phyloP scores from a whole-genome alignment of 2,888 invertebrate genomes.

The Stenichneumon culpator region DNA sequence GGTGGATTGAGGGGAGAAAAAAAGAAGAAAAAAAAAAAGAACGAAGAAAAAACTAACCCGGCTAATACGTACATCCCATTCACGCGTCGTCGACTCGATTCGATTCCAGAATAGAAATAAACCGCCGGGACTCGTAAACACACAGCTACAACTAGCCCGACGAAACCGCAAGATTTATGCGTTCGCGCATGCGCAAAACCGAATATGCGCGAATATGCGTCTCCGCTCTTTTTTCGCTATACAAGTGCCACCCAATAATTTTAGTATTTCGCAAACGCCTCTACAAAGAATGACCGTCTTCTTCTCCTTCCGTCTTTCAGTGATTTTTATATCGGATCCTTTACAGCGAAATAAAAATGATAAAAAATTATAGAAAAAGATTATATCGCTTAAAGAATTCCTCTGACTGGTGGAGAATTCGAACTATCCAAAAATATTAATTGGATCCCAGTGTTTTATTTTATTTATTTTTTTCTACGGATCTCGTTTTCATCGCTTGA shows the following conservation, averaged over 20 bases:
- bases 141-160: constrained; percentile 17
- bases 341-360: background rate
- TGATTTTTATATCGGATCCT: no score
- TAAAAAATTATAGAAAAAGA: background rate
- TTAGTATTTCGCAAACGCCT: no score
- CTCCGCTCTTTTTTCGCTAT: no score
- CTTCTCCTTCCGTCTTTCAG: no score
- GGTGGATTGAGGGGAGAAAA: constrained; percentile 36
- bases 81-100: constrained; percentile 53
- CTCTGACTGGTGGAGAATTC: background rate
- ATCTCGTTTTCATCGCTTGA: constrained; percentile 20
- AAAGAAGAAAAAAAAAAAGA: background rate
- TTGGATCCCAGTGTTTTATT: background rate
- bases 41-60: background rate
- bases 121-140: constrained; percentile 45
- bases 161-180: background rate
- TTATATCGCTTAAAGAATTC: background rate
- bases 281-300: no score
- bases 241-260: no score
- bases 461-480: background rate
- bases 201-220: background rate
- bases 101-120: constrained; percentile 52
- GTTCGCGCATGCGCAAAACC: background rate
- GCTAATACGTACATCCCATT: constrained; percentile 55
- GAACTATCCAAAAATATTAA: background rate